A percentile compares a stretch with the other conserved stretches of the same genome.
Conservation (phyloP, 1,140 invertebrate species). For the Hypothenemus hampei region DNA sequence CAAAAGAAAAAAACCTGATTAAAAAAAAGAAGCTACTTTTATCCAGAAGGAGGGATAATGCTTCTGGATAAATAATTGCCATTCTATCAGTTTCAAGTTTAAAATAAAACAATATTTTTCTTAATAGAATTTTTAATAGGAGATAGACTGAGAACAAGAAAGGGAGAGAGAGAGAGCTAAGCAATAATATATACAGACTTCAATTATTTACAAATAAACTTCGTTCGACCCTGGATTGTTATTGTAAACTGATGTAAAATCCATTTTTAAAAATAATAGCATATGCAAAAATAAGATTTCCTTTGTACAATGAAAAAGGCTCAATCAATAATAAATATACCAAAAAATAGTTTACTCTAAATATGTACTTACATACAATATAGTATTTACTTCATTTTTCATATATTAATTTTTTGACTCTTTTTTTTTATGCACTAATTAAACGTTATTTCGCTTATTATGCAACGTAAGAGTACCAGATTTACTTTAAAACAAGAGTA, state of each 20-base stretch:
- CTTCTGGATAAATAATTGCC: no score
- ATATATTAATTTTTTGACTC: no score
- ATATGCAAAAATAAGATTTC: conserved; percentile 25
- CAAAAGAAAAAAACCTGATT: no score
- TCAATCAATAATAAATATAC: conserved; percentile 24
- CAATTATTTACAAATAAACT: conserved; percentile 18
- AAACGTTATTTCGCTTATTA: no score
- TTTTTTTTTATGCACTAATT: background rate
- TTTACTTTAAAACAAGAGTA: background rate
- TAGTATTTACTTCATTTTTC: no score
- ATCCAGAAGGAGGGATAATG: no score
- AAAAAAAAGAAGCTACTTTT: no score
- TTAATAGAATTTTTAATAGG: conserved; percentile 15
- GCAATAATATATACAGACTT: conserved; percentile 20
- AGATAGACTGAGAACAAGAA: no score
- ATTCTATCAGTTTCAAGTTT: no score
- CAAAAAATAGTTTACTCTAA: conserved; percentile 6
- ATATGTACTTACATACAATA: no score
- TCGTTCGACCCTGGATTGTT: conserved; percentile 1
- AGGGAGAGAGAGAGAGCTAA: conserved; percentile 10
- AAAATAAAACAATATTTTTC: conserved; percentile 13
- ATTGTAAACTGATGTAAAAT: background rate
- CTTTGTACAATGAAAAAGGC: conserved; percentile 24
- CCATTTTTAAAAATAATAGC: background rate
- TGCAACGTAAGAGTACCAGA: background rate